Base-by-base conservation (phyloP, 2,888 invertebrate species). In the Augiades crinisus region DNA sequence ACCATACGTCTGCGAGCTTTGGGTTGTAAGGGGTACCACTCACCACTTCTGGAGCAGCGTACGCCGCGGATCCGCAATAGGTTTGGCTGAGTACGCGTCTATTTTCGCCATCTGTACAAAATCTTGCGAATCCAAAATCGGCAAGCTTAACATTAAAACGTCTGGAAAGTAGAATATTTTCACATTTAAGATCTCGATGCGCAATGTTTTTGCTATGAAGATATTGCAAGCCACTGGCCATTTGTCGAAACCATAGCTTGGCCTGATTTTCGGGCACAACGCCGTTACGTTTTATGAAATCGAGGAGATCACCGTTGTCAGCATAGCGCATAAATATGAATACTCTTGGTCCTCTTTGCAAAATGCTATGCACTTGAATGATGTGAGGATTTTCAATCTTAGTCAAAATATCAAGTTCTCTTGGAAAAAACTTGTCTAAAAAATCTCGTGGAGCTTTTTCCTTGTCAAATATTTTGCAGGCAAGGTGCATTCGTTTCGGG, bases 31-130 rank as follows among this genome's bases (percentile, higher is more conserved):
- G 96, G 1, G 94, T 94, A 2, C 97, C 97, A 69, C 95, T 94
- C 36, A 98, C 95, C 10, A 98, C 95, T 85, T 99, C 98, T 0
- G 98, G 98, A 1, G 98, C 97, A 0, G 98, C 98, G 78, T 99
- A 99, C 0, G 98, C 98, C 2, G 98, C 97, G 2, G 98, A 98
- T n/a, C 98, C 98, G 75, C 98, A 98, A 72, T 96, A 98, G 0
- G 98, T 98, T 74, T 95, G 93, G 67, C 98, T 98, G 51, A 96
- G 91, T 3, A 96, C 93, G 27, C 95, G 90, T 47, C 94, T 91
- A 43, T 96, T 95, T 43, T 92, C 92, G 1, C 91, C 89, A 65
- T 95, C 93, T 0, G 92, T 90, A 75, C 95, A 95, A 70, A 94
- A 95, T 60, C 97, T 92, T 1, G 98, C 96, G 78, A 98, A 98